Evolutionary conservation across 1,140 invertebrate genomes (phyloP), one percentile per base, ranked within the genome.

Genomic region (Calosoma granatense): DNA sequence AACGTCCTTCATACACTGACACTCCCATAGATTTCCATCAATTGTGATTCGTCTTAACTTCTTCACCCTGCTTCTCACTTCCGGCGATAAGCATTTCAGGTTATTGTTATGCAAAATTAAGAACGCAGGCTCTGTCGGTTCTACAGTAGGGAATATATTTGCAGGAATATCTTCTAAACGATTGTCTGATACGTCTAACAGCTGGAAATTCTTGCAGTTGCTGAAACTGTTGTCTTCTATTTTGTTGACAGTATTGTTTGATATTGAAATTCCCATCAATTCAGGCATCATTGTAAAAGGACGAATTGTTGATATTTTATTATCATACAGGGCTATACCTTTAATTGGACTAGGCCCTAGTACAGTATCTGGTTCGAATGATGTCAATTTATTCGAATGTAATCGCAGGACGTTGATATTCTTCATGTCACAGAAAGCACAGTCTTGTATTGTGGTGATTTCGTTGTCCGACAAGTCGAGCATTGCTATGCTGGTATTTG

Each of bases 1-100:
- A 57, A 54, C 47, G 39, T 17, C 23, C 4, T 21, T 3, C n/a
- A 59, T 55, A 36, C 47, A 36, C 51, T 2, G 41, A 56, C 41
- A 19, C 23, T n/a, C 53, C 39, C 39, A 54, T 30, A 47, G 56
- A 20, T 54, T 30, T 6, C 14, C 26, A 30, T 30, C 14, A 30
- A 30, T 14, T 4, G 26, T 30, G 14, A 30, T 4, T 30, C 26
- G 4, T 30, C 26, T 30, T 30, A 30, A 30, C 14, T 30, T 30
- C 14, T 30, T 30, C 4, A 30, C 14, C 14, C 14, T 30, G 14
- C 14, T 14, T 30, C 26, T 30, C 4, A 30, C 14, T 30, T 30
- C 26, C 26, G 4, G 4, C 14, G 26, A 14, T 30, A 30, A 6
- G 26, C 26, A 30, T 30, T 30, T 14, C 4, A 30, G 4, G 14